Conservation (phyloP, 1,140 invertebrate species). For the Pemphigus obesinymphae region DNA sequence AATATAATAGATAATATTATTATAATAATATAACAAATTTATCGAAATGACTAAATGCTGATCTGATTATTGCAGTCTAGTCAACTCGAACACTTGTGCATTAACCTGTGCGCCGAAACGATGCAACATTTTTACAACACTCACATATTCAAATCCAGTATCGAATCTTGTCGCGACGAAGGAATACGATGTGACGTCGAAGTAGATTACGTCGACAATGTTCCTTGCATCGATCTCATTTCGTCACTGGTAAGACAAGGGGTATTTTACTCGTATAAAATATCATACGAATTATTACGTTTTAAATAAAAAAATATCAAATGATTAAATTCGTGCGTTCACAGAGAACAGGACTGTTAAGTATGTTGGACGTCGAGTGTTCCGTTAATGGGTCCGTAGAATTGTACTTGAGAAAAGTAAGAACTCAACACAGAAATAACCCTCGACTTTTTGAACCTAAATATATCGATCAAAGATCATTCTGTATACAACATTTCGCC, state of each 20-base stretch:
- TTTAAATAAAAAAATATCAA: too few relatives aligned
- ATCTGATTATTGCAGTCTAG: conserved; percentile 58
- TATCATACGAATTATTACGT: not conserved
- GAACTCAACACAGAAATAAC: conserved; percentile 76
- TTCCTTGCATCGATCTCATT: conserved; percentile 91
- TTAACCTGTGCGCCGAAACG: conserved; percentile 91
- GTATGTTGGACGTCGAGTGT: conserved; percentile 90
- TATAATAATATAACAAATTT: too few relatives aligned
- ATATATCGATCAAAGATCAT: conserved; percentile 70
- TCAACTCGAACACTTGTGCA: conserved; percentile 88
- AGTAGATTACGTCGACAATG: conserved; percentile 91
- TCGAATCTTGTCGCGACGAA: conserved; percentile 89
- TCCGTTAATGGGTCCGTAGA: conserved; percentile 80
- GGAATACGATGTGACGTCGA: conserved; percentile 86
- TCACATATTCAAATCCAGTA: conserved; percentile 90
- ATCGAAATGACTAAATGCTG: too few relatives aligned
- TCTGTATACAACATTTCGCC: conserved; percentile 88
- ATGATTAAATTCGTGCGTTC: not conserved
- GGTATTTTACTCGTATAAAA: not conserved
- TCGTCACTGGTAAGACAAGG: conserved; percentile 69
- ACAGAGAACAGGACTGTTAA: conserved; percentile 78
- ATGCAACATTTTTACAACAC: conserved; percentile 98
- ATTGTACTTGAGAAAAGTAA: conserved; percentile 80
- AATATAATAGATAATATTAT: too few relatives aligned
- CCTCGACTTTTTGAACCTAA: conserved; percentile 68